A percentile compares a stretch with the other conserved stretches of the same genome.
These are phyloP conservation scores for Rambutsinella grinnellia DNA, from an alignment of 2,888 invertebrate species.

Conservation along the genomic window DNA sequence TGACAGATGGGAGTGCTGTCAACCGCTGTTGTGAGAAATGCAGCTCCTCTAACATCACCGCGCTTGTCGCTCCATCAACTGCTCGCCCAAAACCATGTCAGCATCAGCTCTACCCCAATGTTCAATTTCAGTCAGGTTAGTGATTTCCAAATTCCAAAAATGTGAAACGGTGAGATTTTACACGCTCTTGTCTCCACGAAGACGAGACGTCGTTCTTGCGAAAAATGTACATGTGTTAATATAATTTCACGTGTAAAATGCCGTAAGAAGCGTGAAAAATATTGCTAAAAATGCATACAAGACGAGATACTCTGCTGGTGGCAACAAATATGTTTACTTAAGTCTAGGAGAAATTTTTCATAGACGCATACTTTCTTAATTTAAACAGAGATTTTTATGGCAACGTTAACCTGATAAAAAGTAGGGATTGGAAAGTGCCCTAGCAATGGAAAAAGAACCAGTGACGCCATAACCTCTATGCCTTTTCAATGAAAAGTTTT, in stretches of 20 bases:
- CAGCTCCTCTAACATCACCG: slow-evolving; percentile 43
- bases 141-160: slow-evolving; percentile 20
- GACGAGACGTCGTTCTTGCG: background rate
- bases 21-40: slow-evolving; percentile 64
- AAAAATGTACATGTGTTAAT: background rate
- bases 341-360: slow-evolving; percentile 1
- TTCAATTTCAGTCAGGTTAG: slow-evolving; percentile 65
- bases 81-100: slow-evolving; percentile 61
- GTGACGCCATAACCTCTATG: no score
- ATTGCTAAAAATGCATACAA: no score
- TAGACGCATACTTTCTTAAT: slow-evolving; percentile 19
- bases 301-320: slow-evolving; percentile 30
- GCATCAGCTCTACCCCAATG: slow-evolving; percentile 65
- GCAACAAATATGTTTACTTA: slow-evolving; percentile 41
- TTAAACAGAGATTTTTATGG: no score
- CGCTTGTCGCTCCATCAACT: slow-evolving; percentile 38
- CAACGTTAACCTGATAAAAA: no score
- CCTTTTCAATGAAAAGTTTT: no score
- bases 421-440: no score
- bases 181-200: no score
- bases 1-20: slow-evolving; percentile 41
- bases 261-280: no score
- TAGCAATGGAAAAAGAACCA: no score
- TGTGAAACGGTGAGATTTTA: no score
- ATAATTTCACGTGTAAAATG: no score